These are phyloP conservation scores for Imbricaverruca yamaguchii DNA, from an alignment of 2,888 invertebrate genomes.

Conservation along the genomic window DNA sequence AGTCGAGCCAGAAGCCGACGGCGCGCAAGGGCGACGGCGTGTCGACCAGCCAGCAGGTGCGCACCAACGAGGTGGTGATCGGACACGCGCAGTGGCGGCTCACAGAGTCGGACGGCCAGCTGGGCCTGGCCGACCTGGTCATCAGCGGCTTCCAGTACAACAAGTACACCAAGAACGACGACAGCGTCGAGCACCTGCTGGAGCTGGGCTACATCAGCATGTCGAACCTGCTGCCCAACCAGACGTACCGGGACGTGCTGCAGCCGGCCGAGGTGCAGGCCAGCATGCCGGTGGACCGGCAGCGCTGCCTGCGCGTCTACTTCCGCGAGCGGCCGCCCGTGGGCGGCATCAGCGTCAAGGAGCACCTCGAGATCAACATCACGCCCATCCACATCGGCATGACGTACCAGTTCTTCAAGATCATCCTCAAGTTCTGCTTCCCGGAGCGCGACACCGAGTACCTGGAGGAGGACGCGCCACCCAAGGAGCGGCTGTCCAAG, in stretches of 20 bases:
- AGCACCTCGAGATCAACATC: slow-evolving; percentile 97
- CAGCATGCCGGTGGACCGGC: slow-evolving; percentile 84
- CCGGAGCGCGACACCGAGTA: slow-evolving; percentile 84
- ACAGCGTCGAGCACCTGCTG: slow-evolving; percentile 92
- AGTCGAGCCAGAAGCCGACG: slow-evolving; percentile 47
- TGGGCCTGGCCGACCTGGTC: slow-evolving; percentile 92
- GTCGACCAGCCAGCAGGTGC: slow-evolving; percentile 50
- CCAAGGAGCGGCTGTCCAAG: slow-evolving; percentile 1
- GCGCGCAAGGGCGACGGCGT: background rate
- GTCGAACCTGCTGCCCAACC: slow-evolving; percentile 88
- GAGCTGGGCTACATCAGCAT: slow-evolving; percentile 93
- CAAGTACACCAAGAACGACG: slow-evolving; percentile 90
- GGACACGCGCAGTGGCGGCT: slow-evolving; percentile 96
- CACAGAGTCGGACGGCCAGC: slow-evolving; percentile 95
- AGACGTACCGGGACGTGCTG: slow-evolving; percentile 78
- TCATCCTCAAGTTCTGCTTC: slow-evolving; percentile 95
- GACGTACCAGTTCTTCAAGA: slow-evolving; percentile 93
- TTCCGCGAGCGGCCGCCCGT: slow-evolving; percentile 94
- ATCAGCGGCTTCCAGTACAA: slow-evolving; percentile 95
- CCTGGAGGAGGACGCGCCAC: slow-evolving; percentile 54
- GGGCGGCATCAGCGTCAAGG: slow-evolving; percentile 97
- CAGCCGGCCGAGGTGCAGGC: slow-evolving; percentile 69
- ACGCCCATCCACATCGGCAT: slow-evolving; percentile 87
- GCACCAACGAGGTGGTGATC: slow-evolving; percentile 92
- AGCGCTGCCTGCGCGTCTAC: slow-evolving; percentile 85